These are phyloP conservation scores for Drosophila antonietae DNA, from an alignment of 2,888 invertebrate species.

Conservation along the genomic window DNA sequence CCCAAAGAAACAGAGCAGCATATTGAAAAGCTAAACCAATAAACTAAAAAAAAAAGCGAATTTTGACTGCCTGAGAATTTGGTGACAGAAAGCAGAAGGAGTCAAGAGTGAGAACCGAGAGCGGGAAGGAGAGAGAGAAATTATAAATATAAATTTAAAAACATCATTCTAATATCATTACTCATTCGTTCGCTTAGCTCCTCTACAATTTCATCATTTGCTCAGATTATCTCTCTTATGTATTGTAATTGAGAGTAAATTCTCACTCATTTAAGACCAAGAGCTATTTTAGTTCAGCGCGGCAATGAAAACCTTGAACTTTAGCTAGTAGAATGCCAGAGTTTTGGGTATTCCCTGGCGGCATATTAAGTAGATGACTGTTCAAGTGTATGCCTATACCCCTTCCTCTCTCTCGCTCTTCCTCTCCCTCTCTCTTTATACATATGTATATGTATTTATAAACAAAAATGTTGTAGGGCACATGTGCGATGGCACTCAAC, in stretches of 20 bases:
- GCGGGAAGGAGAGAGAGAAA: neutral
- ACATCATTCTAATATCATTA: neutral
- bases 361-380: slow-evolving; percentile 43
- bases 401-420: neutral
- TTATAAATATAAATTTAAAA: neutral
- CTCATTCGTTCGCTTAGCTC: neutral
- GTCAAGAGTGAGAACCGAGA: neutral
- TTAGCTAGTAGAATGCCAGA: slow-evolving; percentile 12
- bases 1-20: slow-evolving; percentile 7
- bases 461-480: slow-evolving; percentile 43
- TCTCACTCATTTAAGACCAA: neutral
- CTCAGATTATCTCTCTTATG: neutral
- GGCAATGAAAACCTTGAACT: slow-evolving; percentile 47
- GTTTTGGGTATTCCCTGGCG: slow-evolving; percentile 66
- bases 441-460: slow-evolving; percentile 36
- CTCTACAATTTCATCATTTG: neutral
- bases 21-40: slow-evolving; percentile 23
- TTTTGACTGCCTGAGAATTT: slow-evolving; percentile 5
- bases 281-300: slow-evolving; percentile 2
- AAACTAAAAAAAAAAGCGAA: slow-evolving; percentile 7
- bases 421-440: slow-evolving; percentile 27
- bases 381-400: slow-evolving; percentile 31
- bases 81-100: neutral
- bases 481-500: slow-evolving; percentile 68
- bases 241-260: neutral